Evolutionary conservation across 2,888 invertebrate species (phyloP).

Genomic region (Epicampocera succincta): DNA sequence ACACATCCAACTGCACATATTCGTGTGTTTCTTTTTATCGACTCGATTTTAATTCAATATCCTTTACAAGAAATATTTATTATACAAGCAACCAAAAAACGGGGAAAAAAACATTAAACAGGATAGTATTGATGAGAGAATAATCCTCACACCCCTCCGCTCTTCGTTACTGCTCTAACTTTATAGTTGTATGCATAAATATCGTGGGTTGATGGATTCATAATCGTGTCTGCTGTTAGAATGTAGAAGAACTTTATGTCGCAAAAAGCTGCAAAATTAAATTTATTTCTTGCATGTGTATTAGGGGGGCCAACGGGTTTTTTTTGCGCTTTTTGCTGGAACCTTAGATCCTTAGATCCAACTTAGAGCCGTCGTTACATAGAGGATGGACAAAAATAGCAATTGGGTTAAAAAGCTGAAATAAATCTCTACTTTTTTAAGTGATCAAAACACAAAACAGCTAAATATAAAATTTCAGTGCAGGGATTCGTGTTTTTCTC

Average conservation of each 20-base stretch:
- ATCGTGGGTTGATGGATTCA: constrained; percentile 15
- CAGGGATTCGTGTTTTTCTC: too few species aligned
- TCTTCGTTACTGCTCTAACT: background rate
- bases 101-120: background rate
- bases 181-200: constrained; percentile 7
- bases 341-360: too few species aligned
- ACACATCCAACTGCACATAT: too few species aligned
- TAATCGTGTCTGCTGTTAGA: constrained; percentile 26
- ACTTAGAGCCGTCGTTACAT: too few species aligned
- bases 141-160: background rate
- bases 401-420: too few species aligned
- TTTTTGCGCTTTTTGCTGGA: too few species aligned
- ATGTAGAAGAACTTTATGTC: constrained; percentile 19
- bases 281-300: constrained; percentile 3
- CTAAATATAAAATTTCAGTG: too few species aligned
- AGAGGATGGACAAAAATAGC: too few species aligned
- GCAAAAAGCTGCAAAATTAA: constrained; percentile 28
- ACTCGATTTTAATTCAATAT: constrained; percentile 63
- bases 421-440: too few species aligned
- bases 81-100: constrained; percentile 43
- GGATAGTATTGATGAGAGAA: background rate
- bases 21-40: constrained; percentile 4
- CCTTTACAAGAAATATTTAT: constrained; percentile 46
- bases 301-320: too few species aligned
- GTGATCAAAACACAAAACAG: too few species aligned